Conservation (phyloP, 2,113 vertebrate genomes). For the Equus przewalskii region DNA sequence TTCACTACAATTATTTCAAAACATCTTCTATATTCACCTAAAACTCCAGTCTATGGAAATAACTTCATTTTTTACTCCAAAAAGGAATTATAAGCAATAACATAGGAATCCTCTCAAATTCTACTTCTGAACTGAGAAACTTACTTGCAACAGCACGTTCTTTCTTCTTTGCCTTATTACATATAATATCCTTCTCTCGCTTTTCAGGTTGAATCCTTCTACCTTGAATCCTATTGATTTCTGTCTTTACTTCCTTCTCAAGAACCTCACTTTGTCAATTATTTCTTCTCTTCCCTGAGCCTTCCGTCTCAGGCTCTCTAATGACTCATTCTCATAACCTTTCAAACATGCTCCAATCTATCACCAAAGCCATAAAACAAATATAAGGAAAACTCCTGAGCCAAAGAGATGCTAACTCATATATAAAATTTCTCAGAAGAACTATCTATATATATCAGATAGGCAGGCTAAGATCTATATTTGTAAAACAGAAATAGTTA, state of each 20-base stretch:
- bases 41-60: not conserved
- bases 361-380: not conserved
- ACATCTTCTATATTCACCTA: not conserved
- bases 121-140: not conserved
- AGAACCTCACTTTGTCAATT: not conserved
- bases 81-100: not conserved
- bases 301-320: not conserved
- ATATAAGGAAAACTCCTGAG: not conserved
- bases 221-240: not conserved
- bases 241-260: not conserved
- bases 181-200: not conserved
- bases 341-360: not conserved
- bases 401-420: not conserved
- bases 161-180: not conserved
- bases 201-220: not conserved
- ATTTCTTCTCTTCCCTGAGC: not conserved
- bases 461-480: not conserved
- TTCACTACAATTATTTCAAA: not conserved
- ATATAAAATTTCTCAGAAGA: not conserved
- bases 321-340: not conserved
- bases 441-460: not conserved
- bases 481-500: not conserved
- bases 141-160: not conserved
- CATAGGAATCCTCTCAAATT: not conserved
- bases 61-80: not conserved